phyloP scores from a whole-genome alignment of 2,888 invertebrate genomes.

The Dinocampus coccinellae region DNA sequence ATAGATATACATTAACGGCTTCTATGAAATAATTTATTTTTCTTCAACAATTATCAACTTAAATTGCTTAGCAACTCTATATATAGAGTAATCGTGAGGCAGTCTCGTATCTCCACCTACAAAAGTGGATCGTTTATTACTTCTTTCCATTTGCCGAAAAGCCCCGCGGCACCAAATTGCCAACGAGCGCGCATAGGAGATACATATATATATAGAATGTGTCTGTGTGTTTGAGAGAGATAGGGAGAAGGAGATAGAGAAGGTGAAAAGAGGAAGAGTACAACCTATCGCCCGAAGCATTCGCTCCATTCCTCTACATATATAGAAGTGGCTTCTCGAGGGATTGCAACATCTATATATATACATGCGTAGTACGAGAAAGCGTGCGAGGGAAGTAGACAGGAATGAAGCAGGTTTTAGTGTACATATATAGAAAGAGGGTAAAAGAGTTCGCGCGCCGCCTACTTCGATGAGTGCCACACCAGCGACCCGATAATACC shows the following conservation, averaged over 20 bases:
- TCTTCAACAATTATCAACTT: slow-evolving; percentile 34
- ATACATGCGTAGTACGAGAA: not conserved
- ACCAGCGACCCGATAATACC: slow-evolving; percentile 49
- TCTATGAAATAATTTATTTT: slow-evolving; percentile 20
- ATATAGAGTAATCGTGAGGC: slow-evolving; percentile 19
- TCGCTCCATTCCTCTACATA: slow-evolving; percentile 10
- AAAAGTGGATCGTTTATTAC: slow-evolving; percentile 47
- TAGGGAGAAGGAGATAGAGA: slow-evolving; percentile 19
- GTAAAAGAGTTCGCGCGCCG: slow-evolving; percentile 41
- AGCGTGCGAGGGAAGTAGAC: slow-evolving; percentile 11
- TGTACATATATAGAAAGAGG: not conserved
- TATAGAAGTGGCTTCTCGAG: slow-evolving; percentile 32
- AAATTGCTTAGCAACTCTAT: slow-evolving; percentile 27
- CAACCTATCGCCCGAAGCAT: slow-evolving; percentile 17
- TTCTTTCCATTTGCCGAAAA: slow-evolving; percentile 50
- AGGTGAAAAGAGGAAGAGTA: not conserved
- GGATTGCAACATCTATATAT: slow-evolving; percentile 13
- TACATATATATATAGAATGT: not conserved
- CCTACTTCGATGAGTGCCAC: slow-evolving; percentile 39
- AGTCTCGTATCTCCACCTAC: slow-evolving; percentile 23
- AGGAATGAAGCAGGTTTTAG: slow-evolving; percentile 38
- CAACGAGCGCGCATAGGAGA: slow-evolving; percentile 21
- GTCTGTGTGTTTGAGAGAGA: too few species aligned
- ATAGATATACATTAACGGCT: not conserved
- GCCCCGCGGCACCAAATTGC: slow-evolving; percentile 38